Base-by-base conservation (phyloP, 2,113 vertebrate species). In the Calidris pygmaea region DNA sequence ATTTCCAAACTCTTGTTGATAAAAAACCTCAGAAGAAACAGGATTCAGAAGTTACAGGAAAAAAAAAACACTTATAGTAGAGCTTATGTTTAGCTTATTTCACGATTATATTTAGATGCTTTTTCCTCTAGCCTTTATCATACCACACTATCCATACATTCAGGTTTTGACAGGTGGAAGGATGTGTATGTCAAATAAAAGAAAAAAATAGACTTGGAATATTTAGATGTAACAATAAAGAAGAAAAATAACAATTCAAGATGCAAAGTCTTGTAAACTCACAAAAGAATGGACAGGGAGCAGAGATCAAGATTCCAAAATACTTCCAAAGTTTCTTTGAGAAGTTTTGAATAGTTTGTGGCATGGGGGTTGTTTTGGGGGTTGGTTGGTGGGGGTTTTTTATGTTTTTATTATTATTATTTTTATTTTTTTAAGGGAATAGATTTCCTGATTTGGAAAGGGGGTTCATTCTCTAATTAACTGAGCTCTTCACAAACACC, bases 351-450 rank as follows among this genome's bases (percentile, higher is more conserved):
- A 29, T 39, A 4, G 4, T 88, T 79, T 1, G 0, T 34, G 2
- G 3, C 14, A 27, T 27, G 16, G 4, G 6, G 1, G 4, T 74
- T 65, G 10, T 43, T 81, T 39, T 27, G 5, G 15, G 6, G 34
- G 3, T 21, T 65, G 19, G 5, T 16, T 60, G 14, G 4, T 71
- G 8, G 0, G 7, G 0, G 7, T 37, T 29, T 29, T 63, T 45
- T 14, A 8, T 16, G 13, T 14, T 12, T 39, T 37, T 5, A 55
- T 30, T 55, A 55, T 55, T 55, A 55, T 55, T 55, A 55, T 27
- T 65, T 74, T 16, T 53, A 15, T 26, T 87, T 55, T 52, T 66
- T 32, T 10, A 52, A n/a, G 5, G 15, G 7, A 7, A 59, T 48
- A 52, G 35, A 52, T 81, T 85, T 77, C 4, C 34, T 81, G 19